Evolutionary conservation across 2,888 invertebrate genomes (phyloP).

Genomic region (Bibio marci): DNA sequence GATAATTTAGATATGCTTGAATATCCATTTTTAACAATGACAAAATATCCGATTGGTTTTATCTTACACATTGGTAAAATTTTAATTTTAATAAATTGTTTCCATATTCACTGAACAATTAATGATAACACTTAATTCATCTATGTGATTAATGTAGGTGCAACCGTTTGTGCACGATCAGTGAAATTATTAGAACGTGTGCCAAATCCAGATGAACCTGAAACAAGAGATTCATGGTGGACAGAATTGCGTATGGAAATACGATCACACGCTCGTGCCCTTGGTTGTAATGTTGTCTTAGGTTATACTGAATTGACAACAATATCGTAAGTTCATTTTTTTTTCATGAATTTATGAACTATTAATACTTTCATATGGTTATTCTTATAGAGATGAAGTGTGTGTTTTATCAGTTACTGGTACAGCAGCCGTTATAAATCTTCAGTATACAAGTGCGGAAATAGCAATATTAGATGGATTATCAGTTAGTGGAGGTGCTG

Average conservation of each 20-base stretch:
- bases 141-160: slow-evolving; percentile 33
- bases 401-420: slow-evolving; percentile 87
- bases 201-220: slow-evolving; percentile 74
- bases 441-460: slow-evolving; percentile 30
- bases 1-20: slow-evolving; percentile 80
- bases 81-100: neutral
- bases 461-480: slow-evolving; percentile 22
- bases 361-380: neutral
- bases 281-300: slow-evolving; percentile 86
- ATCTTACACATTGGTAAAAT: slow-evolving; percentile 65
- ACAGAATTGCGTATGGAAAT: slow-evolving; percentile 90
- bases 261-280: slow-evolving; percentile 76
- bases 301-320: slow-evolving; percentile 86
- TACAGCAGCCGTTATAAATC: slow-evolving; percentile 73
- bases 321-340: slow-evolving; percentile 56
- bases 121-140: neutral
- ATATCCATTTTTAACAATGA: slow-evolving; percentile 89
- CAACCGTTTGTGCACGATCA: slow-evolving; percentile 66
- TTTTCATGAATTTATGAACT: neutral
- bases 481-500: too few species aligned
- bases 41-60: slow-evolving; percentile 76
- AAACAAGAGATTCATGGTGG: slow-evolving; percentile 92
- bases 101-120: neutral
- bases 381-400: slow-evolving; percentile 63
- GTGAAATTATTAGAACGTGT: slow-evolving; percentile 69